Evolutionary conservation across 2,797 vertebrate species (phyloP).

Genomic region (Scyliorhinus canicula): DNA sequence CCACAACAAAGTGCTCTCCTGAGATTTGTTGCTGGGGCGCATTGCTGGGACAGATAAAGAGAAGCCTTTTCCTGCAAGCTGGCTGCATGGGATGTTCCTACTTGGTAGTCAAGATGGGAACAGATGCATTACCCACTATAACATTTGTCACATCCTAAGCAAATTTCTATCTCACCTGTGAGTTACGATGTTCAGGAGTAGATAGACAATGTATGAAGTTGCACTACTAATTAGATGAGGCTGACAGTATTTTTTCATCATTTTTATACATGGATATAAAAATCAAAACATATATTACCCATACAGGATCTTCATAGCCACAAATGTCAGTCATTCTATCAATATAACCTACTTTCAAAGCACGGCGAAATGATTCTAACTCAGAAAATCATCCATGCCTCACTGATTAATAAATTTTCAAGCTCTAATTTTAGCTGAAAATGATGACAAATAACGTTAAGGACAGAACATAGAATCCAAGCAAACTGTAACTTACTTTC

Average conservation of each 20-base stretch:
- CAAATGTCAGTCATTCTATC: background rate
- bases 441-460: background rate
- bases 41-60: background rate
- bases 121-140: background rate
- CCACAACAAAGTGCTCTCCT: background rate
- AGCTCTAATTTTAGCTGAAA: background rate
- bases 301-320: background rate
- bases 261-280: background rate
- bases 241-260: background rate
- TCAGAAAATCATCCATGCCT: background rate
- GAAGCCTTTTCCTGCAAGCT: background rate
- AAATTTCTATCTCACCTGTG: background rate
- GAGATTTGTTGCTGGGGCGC: background rate
- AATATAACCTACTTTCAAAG: background rate
- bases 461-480: background rate
- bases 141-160: too few relatives aligned
- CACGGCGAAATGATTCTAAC: background rate
- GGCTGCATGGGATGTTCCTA: background rate
- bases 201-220: background rate
- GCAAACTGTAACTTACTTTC: constrained; percentile 61
- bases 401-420: constrained; percentile 6
- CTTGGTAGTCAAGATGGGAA: background rate
- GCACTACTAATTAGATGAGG: background rate
- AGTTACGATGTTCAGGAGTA: too few relatives aligned
- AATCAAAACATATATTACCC: background rate